Percentiles rank a stretch among this genome's conserved stretches.
phyloP scores from a whole-genome alignment of 2,888 invertebrate genomes.

The Ecdyonurus torrentis region DNA sequence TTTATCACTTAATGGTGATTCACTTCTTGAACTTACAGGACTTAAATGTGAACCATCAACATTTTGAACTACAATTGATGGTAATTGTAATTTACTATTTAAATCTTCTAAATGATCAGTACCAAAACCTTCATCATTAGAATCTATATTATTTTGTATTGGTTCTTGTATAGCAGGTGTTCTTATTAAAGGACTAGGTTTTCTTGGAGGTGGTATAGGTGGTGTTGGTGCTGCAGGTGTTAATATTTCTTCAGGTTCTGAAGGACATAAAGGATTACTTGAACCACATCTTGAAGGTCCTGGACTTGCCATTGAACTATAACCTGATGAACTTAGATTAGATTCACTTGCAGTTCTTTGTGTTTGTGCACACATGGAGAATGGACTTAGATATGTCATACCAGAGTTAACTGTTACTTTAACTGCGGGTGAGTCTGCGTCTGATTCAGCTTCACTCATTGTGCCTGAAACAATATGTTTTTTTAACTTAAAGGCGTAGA shows the following conservation, averaged over 20 bases:
- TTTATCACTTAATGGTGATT: slow-evolving; percentile 59
- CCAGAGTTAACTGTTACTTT: slow-evolving; percentile 23
- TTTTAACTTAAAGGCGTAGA: no score
- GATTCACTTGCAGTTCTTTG: slow-evolving; percentile 68
- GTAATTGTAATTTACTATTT: slow-evolving; percentile 30
- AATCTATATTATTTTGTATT: slow-evolving; percentile 5
- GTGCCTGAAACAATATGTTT: no score
- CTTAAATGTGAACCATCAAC: slow-evolving; percentile 28
- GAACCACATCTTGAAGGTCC: slow-evolving; percentile 68
- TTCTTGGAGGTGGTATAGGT: slow-evolving; percentile 20
- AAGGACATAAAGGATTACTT: slow-evolving; percentile 58
- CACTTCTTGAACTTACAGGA: slow-evolving; percentile 61
- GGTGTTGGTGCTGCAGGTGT: slow-evolving; percentile 19
- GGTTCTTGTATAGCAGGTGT: slow-evolving; percentile 31
- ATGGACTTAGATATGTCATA: slow-evolving; percentile 64
- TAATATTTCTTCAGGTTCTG: slow-evolving; percentile 51
- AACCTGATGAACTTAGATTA: slow-evolving; percentile 67
- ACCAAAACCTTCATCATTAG: slow-evolving; percentile 59
- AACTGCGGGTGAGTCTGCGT: slow-evolving; percentile 16
- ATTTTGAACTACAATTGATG: slow-evolving; percentile 36
- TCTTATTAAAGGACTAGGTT: slow-evolving; percentile 44
- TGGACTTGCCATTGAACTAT: slow-evolving; percentile 72
- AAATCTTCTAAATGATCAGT: slow-evolving; percentile 47
- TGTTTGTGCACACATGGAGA: slow-evolving; percentile 46
- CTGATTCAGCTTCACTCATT: slow-evolving; percentile 46